phyloP scores from a whole-genome alignment of 2,113 vertebrate genomes.

The Lates calcarifer region DNA sequence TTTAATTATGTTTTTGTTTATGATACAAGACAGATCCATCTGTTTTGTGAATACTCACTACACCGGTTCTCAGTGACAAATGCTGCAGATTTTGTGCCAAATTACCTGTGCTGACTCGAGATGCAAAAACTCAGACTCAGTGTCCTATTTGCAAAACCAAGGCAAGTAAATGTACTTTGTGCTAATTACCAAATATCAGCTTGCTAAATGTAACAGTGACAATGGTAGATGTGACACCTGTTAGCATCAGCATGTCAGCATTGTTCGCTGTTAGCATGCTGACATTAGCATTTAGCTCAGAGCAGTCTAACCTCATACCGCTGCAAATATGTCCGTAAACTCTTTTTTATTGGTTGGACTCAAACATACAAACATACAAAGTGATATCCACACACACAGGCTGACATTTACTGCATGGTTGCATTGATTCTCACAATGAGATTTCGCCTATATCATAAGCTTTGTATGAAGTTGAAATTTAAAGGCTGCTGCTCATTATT shows the following conservation, averaged over 20 bases:
- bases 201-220: neutral
- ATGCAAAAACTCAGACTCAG: neutral
- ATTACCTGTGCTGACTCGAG: neutral
- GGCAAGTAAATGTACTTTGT: too few species aligned
- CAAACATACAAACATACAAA: too few species aligned
- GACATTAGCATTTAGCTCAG: conserved; percentile 4
- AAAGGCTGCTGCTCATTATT: conserved; percentile 15
- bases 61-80: neutral
- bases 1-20: conserved; percentile 7
- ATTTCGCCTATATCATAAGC: conserved; percentile 8
- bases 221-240: neutral
- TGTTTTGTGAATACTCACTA: neutral
- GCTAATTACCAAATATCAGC: neutral
- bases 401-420: conserved; percentile 20
- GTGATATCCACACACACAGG: neutral
- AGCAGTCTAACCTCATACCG: neutral
- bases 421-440: neutral
- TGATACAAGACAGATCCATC: neutral
- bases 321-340: too few species aligned
- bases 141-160: neutral
- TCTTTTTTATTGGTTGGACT: too few species aligned
- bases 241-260: neutral
- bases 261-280: neutral
- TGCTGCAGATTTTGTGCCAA: neutral
- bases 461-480: conserved; percentile 30